phyloP scores from a whole-genome alignment of 1,140 invertebrate genomes.

The Maniola jurtina region DNA sequence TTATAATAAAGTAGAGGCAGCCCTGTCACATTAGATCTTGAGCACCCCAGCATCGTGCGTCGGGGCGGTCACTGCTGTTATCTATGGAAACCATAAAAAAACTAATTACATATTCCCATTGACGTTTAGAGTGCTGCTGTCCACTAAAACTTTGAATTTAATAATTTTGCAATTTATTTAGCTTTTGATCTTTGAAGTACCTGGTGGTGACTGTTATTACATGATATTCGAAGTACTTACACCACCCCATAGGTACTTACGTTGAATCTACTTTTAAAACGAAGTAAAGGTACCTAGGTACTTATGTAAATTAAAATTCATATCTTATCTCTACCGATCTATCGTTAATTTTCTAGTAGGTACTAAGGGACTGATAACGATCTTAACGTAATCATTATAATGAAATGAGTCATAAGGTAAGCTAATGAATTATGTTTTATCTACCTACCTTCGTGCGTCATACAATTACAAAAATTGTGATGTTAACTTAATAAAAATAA shows the following conservation, averaged over 20 bases:
- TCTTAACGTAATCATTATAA: slow-evolving; percentile 15
- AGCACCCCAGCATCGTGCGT: slow-evolving; percentile 41
- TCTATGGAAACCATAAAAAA: slow-evolving; percentile 71
- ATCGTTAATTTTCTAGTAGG: slow-evolving; percentile 17
- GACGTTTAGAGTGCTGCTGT: slow-evolving; percentile 45
- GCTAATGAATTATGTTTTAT: slow-evolving; percentile 9
- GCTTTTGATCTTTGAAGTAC: background rate
- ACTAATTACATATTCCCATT: slow-evolving; percentile 63
- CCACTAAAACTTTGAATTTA: slow-evolving; percentile 21
- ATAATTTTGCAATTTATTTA: slow-evolving; percentile 17
- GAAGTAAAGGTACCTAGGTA: no score
- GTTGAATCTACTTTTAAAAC: background rate
- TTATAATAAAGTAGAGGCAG: slow-evolving; percentile 10
- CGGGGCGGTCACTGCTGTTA: slow-evolving; percentile 58
- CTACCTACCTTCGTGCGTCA: slow-evolving; percentile 12
- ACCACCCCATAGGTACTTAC: background rate
- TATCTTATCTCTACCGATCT: slow-evolving; percentile 18
- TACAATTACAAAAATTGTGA: background rate
- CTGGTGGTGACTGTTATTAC: no score
- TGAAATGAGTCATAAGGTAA: slow-evolving; percentile 19
- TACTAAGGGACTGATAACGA: slow-evolving; percentile 4
- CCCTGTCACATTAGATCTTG: slow-evolving; percentile 35
- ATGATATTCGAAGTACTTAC: no score
- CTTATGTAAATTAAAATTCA: slow-evolving; percentile 8
- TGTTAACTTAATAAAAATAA: no score